These are phyloP conservation scores for Notolabrus celidotus DNA, from an alignment of 2,797 vertebrate genomes.

Conservation along the genomic window DNA sequence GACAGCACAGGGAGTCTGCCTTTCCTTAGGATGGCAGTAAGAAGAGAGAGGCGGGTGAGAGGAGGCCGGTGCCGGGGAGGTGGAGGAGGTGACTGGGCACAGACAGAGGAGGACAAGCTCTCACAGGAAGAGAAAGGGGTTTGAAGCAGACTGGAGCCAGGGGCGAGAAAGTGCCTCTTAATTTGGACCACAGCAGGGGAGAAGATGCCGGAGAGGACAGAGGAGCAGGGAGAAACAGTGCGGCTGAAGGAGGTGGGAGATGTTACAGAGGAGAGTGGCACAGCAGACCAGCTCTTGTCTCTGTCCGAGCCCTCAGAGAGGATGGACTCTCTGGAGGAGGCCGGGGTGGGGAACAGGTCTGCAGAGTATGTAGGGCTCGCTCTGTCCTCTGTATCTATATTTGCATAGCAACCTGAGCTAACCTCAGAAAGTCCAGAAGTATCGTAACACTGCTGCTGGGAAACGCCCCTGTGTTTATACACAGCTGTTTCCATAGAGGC, in stretches of 20 bases:
- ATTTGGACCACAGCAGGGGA: conserved; percentile 87
- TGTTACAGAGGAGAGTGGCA: conserved; percentile 50
- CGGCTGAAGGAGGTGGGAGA: conserved; percentile 76
- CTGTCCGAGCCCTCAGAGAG: conserved; percentile 77
- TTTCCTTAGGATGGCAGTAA: conserved; percentile 95
- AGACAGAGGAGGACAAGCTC: conserved; percentile 77
- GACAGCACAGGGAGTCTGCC: conserved; percentile 86
- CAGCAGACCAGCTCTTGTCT: conserved; percentile 69
- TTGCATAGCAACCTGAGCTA: conserved; percentile 73
- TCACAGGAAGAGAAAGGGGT: conserved; percentile 86
- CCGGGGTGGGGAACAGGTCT: conserved; percentile 74
- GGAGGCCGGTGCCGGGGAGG: conserved; percentile 78
- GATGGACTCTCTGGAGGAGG: conserved; percentile 85
- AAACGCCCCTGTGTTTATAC: conserved; percentile 74
- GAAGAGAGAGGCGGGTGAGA: conserved; percentile 91
- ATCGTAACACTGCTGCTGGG: conserved; percentile 58
- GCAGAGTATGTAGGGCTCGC: conserved; percentile 66
- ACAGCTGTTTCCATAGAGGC: conserved; percentile 74
- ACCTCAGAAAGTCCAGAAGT: conserved; percentile 63
- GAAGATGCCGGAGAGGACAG: conserved; percentile 82
- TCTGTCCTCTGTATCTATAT: conserved; percentile 66
- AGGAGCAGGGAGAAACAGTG: conserved; percentile 77
- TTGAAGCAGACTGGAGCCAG: conserved; percentile 88
- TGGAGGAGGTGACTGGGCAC: conserved; percentile 78
- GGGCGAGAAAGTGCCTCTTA: conserved; percentile 86